Conservation (phyloP, 2,888 invertebrate species). For the Tetanocera ferruginea region DNA sequence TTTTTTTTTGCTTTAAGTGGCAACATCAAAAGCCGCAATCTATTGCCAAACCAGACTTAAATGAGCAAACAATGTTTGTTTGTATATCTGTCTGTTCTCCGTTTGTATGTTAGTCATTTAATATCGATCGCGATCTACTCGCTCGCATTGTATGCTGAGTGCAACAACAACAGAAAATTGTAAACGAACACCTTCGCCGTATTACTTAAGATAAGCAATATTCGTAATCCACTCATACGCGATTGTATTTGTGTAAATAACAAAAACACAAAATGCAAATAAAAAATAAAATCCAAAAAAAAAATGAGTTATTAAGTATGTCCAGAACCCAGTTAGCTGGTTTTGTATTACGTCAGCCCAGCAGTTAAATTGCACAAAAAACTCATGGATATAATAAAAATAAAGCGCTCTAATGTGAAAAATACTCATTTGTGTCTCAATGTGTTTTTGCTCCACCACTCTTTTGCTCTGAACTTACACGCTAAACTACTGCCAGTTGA, state of each 20-base stretch:
- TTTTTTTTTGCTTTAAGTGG: too few relatives aligned
- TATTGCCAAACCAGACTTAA: not conserved
- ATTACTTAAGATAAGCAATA: conserved; percentile 19
- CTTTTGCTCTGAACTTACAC: too few relatives aligned
- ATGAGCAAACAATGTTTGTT: not conserved
- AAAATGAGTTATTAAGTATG: conserved; percentile 17
- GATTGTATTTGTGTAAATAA: not conserved
- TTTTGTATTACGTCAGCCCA: conserved; percentile 25
- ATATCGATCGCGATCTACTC: not conserved
- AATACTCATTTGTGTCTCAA: too few relatives aligned
- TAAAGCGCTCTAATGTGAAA: too few relatives aligned
- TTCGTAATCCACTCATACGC: not conserved
- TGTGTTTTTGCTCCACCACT: too few relatives aligned
- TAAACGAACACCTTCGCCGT: conserved; percentile 7
- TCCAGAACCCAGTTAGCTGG: conserved; percentile 10
- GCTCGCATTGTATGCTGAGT: too few relatives aligned
- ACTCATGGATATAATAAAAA: too few relatives aligned
- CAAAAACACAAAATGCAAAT: too few relatives aligned
- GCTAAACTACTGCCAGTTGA: too few relatives aligned
- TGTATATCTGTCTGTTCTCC: too few relatives aligned
- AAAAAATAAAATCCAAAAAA: conserved; percentile 9
- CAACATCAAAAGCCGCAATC: not conserved
- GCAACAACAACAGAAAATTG: not conserved
- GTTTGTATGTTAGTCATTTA: conserved; percentile 1
- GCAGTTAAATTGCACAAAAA: too few relatives aligned